These are phyloP conservation scores for Caenorhabditis inopinata DNA, from an alignment of 1,140 invertebrate species.

Conservation along the genomic window DNA sequence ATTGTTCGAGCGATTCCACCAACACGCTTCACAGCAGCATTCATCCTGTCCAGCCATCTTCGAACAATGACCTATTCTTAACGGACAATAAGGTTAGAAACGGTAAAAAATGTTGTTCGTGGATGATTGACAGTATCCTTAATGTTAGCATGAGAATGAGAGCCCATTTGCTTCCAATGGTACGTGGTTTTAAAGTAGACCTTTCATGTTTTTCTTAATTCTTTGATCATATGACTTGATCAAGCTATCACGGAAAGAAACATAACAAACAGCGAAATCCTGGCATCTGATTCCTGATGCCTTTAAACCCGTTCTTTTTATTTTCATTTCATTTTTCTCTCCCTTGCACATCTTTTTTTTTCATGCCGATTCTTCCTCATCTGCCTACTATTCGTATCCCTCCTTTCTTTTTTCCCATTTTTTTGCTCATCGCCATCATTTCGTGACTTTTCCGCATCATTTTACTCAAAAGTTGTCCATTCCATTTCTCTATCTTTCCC, in stretches of 20 bases:
- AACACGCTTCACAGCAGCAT: conserved; percentile 18
- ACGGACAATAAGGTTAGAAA: background rate
- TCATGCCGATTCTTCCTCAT: background rate
- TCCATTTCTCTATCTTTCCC: background rate
- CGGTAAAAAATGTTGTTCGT: too few relatives aligned
- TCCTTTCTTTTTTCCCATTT: background rate
- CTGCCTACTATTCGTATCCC: background rate
- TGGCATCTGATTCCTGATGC: conserved; percentile 6
- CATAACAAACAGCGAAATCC: background rate
- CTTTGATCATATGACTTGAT: too few relatives aligned
- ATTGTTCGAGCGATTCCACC: background rate
- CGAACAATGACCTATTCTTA: background rate
- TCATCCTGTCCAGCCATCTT: background rate
- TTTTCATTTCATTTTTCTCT: background rate
- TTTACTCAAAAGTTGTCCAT: conserved; percentile 27
- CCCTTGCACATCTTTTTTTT: background rate
- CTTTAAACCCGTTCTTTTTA: conserved; percentile 5
- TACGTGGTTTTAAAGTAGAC: too few relatives aligned
- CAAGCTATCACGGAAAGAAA: too few relatives aligned
- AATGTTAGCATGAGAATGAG: too few relatives aligned
- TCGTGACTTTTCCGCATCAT: conserved; percentile 22
- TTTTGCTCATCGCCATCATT: conserved; percentile 22
- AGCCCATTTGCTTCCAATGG: too few relatives aligned
- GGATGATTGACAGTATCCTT: too few relatives aligned
- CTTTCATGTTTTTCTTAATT: too few relatives aligned